Percentiles rank a stretch among this genome's conserved stretches.
Conservation (phyloP, 2,113 vertebrate genomes). For the Balaeniceps rex region DNA sequence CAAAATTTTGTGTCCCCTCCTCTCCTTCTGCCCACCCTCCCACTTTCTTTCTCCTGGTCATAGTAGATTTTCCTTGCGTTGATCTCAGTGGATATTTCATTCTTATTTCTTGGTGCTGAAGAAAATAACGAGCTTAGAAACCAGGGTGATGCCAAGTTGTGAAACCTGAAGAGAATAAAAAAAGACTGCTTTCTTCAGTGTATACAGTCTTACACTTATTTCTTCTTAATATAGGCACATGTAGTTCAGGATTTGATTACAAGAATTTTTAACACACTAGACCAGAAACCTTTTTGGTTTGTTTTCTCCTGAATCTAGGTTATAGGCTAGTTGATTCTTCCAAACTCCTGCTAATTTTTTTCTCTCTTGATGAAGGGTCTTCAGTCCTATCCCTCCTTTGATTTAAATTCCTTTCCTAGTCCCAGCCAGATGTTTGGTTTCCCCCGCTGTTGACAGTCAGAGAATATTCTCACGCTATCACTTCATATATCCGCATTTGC, state of each 20-base stretch:
- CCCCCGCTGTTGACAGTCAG: background rate
- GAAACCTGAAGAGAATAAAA: background rate
- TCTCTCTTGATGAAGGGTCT: background rate
- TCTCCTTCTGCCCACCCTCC: background rate
- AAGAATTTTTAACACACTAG: background rate
- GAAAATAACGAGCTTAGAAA: background rate
- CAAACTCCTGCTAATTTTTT: background rate
- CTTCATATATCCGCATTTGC: background rate
- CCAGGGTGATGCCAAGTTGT: background rate
- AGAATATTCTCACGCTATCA: background rate
- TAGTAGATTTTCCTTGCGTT: background rate
- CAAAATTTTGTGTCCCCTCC: background rate
- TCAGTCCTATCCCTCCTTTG: background rate
- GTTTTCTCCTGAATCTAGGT: background rate
- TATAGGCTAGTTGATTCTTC: background rate
- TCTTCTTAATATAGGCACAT: background rate
- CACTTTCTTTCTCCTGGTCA: background rate
- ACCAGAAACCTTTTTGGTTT: background rate
- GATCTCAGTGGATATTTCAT: background rate
- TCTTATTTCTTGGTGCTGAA: background rate
- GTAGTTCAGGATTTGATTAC: background rate
- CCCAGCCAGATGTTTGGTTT: conserved; percentile 12
- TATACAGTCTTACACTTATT: background rate
- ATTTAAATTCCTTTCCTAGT: background rate
- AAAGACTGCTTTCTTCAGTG: background rate